Evolutionary conservation across 2,113 vertebrate genomes (phyloP), one percentile per base, ranked within the genome.

Genomic region (Sinocyclocheilus rhinocerous): DNA sequence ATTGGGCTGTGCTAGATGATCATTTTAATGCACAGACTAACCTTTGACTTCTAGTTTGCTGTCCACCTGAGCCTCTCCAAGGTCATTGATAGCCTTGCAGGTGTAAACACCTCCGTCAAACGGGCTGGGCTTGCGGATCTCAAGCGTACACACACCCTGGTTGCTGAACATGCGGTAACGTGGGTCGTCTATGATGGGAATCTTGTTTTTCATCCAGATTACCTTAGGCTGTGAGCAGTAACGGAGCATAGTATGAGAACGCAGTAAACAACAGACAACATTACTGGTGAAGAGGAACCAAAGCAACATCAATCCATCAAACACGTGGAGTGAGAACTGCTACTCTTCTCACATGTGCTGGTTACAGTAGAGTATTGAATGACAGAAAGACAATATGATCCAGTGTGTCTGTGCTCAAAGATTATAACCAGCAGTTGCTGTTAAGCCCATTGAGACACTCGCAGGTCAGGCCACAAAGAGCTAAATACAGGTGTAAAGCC

Each of bases 31-130:
- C 81, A 79, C 86, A 86, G 70, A 81, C 96, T 94, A 94, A 99
- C 98, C 98, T 99, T 97, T 99, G 83, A 99, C 96, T 92, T 99
- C 98, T 91, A 99, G 95, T 91, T 99, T 99, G 94, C 97, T 99
- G 0, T 99, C 97, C 85, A 99, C 97, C 86, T 96, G 96, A 89
- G 95, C 97, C 36, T 97, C 96, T 26, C 98, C 98, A 0, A 99
- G 95, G 2, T 93, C 93, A 16, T 99, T 99, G 93, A 96, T 93
- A 1, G 98, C 98, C 87, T 92, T 96, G 94, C 98, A 99, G 87
- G 93, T 93, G 90, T 99, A 99, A 15, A 96, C 93, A 4, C 97
- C 98, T 12, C 98, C 98, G 0, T 99, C 98, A 0, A 97, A 99
- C 24, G 97, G 96, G 86, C 94, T 97, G 78, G 98, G 98, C 83